Evolutionary conservation across 92 coral and sea anemone genomes (phyloP), one percentile per base, ranked within the genome.

Genomic region (Virgularia gustaviana): DNA sequence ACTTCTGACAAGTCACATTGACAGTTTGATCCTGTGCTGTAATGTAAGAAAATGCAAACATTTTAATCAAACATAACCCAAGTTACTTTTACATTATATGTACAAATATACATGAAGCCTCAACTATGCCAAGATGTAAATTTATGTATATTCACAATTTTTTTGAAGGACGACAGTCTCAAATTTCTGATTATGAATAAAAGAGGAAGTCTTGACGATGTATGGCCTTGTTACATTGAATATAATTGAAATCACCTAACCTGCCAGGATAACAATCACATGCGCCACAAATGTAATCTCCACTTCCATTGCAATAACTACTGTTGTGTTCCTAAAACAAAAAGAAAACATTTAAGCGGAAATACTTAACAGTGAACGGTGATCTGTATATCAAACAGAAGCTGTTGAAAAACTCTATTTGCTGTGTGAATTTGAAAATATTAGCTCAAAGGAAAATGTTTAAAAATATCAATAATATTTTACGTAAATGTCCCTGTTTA

Each of bases 251-350:
- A 0, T 15, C 34, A 16, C 34, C 66, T 35, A 31, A 60, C 66
- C 66, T 24, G 19, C 66, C 66, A 19, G 28, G 18, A 19, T 60
- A 16, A 35, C 66, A 60, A 13, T 60, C 66, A 23, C 66, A 60
- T 2, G 12, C 18, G 22, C 66, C 66, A 32, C 66, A 60, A 42
- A 60, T 47, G 19, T 34, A 23, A 34, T 29, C 37, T 12, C 66
- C 66, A 60, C 22, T 60, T 5, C 66, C 43, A 32, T 60, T 31
- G 37, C 66, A 60, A 34, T 6, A 34, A 6, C 44, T 18, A 19
- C 45, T 36, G 43, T 33, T 19, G 22, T 18, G 66, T 27, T 19
- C 13, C 66, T 60, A 34, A 2, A 60, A 43, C 9, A 33, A 25
- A 19, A 25, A 25, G 16, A 36, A 55, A 8, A 2, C 16, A 47